Percentiles rank a stretch among this genome's conserved stretches.
These are phyloP conservation scores for Galago senegalensis DNA, from an alignment of 2,797 vertebrate species.

Conservation along the genomic window DNA sequence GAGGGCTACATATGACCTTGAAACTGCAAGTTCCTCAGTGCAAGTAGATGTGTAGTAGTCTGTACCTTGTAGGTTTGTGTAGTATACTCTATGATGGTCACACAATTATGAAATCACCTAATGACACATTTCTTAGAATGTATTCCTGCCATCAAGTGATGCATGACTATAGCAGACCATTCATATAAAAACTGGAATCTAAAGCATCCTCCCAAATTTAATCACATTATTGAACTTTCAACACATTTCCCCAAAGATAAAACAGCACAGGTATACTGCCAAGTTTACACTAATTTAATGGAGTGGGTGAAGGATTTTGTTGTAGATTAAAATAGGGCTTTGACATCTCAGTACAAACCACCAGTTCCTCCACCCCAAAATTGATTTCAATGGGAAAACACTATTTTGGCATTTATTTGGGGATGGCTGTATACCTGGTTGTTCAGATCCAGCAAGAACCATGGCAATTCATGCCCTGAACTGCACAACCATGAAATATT, in stretches of 20 bases:
- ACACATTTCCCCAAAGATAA: background rate
- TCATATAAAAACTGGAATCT: conserved; percentile 47
- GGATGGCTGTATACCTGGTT: background rate
- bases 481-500: conserved; percentile 23
- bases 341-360: background rate
- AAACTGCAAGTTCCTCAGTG: background rate
- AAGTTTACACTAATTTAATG: conserved; percentile 40
- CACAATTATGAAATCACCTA: background rate
- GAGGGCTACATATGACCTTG: background rate
- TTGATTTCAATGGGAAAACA: conserved; percentile 31
- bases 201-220: conserved; percentile 29
- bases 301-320: conserved; percentile 47
- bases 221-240: conserved; percentile 23
- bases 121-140: background rate
- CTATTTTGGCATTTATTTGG: conserved; percentile 39
- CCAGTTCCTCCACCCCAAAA: background rate
- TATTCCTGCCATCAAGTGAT: background rate
- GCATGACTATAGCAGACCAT: background rate
- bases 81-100: background rate
- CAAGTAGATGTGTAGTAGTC: background rate
- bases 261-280: background rate
- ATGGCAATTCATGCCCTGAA: conserved; percentile 36
- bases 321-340: background rate
- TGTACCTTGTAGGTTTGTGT: background rate
- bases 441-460: conserved; percentile 16